phyloP scores from a whole-genome alignment of 2,113 vertebrate species.

The Tapirus terrestris region DNA sequence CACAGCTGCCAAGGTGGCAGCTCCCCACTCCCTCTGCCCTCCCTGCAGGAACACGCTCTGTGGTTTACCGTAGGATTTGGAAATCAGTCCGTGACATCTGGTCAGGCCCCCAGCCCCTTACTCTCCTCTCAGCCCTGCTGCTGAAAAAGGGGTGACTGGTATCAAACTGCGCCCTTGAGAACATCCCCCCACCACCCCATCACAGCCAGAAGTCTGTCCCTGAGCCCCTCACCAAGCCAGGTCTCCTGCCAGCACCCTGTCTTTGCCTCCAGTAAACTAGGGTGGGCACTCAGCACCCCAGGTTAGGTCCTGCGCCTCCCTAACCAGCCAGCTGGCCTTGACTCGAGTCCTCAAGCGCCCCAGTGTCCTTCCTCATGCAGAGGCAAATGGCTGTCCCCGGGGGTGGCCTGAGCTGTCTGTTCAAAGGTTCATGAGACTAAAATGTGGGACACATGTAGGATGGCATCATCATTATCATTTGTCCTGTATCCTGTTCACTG shows the following conservation, averaged over 20 bases:
- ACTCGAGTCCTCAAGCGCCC: neutral
- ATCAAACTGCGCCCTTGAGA: neutral
- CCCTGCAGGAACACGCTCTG: neutral
- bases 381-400: neutral
- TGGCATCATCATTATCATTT: rapidly evolving
- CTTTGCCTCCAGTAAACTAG: neutral
- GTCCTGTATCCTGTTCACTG: neutral
- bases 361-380: rapidly evolving
- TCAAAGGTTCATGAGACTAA: neutral
- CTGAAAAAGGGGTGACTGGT: neutral
- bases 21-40: neutral
- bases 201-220: neutral
- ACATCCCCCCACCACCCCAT: neutral
- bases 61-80: neutral
- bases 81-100: neutral
- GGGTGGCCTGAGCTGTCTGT: rapidly evolving
- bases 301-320: neutral
- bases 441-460: rapidly evolving
- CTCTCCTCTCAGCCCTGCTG: neutral
- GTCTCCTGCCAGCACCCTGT: neutral
- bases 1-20: rapidly evolving
- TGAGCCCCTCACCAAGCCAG: neutral
- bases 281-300: neutral
- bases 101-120: neutral
- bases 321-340: neutral